Evolutionary conservation across 53 echinoderm and acorn worm genomes (phyloP).

Genomic region (Stichopus horrens): DNA sequence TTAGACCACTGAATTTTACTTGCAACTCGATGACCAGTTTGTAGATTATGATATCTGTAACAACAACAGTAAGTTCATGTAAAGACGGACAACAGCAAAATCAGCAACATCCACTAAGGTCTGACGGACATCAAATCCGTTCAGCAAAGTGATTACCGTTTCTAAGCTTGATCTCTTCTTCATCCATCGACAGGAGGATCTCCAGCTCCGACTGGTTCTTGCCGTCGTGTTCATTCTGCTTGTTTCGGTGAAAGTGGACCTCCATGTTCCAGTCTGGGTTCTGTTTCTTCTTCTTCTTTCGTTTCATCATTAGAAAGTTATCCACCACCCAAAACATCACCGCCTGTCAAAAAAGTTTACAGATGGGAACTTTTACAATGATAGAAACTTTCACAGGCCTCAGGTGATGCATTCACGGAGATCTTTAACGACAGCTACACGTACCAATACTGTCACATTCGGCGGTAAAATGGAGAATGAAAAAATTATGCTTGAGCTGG

Average conservation of each 20-base stretch:
- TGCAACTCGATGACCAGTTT: too few species aligned
- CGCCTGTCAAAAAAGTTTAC: conserved; percentile 55
- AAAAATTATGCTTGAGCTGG: too few species aligned
- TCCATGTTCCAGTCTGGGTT: conserved; percentile 44
- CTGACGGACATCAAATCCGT: conserved; percentile 4
- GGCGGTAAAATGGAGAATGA: too few species aligned
- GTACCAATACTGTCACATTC: too few species aligned
- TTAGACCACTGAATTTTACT: too few species aligned
- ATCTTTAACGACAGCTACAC: too few species aligned
- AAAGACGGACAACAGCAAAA: too few species aligned
- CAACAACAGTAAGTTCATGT: too few species aligned
- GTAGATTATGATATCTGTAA: too few species aligned
- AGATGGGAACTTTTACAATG: background rate
- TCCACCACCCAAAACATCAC: conserved; percentile 99
- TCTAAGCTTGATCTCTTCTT: conserved; percentile 56
- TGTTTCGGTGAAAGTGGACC: conserved; percentile 71
- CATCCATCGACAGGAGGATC: conserved; percentile 77
- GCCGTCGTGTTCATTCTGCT: conserved; percentile 49
- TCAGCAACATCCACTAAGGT: too few species aligned
- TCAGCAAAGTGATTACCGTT: conserved; percentile 31
- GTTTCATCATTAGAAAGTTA: conserved; percentile 82
- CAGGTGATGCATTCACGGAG: too few species aligned
- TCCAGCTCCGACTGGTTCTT: conserved; percentile 70
- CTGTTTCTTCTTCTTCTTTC: conserved; percentile 58
- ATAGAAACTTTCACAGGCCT: background rate